phyloP scores from a whole-genome alignment of 2,113 vertebrate genomes.

The Ophthalmotilapia sp. region DNA sequence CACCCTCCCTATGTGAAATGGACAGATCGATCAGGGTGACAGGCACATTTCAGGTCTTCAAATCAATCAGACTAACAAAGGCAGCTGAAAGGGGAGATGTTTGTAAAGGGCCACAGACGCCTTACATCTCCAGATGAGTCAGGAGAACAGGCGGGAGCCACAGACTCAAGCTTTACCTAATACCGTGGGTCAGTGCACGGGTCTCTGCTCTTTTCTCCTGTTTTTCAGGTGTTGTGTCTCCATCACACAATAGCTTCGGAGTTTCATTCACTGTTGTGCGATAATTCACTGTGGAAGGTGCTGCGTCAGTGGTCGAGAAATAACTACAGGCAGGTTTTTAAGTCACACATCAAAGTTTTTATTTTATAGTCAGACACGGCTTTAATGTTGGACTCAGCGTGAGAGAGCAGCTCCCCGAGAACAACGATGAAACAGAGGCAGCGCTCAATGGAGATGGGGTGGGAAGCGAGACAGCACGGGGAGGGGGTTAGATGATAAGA shows the following conservation, averaged over 20 bases:
- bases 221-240: neutral
- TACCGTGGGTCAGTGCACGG: neutral
- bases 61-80: constrained; percentile 60
- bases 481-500: constrained; percentile 66
- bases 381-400: constrained; percentile 15
- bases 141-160: constrained; percentile 7
- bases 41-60: constrained; percentile 57
- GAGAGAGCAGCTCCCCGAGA: constrained; percentile 25
- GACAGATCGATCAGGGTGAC: constrained; percentile 63
- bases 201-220: neutral
- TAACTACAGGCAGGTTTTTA: neutral
- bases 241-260: neutral
- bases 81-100: constrained; percentile 8
- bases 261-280: neutral
- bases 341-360: constrained; percentile 8
- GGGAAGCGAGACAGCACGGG: constrained; percentile 35
- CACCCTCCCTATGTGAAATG: neutral
- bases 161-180: neutral
- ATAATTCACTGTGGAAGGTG: neutral
- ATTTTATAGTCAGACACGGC: neutral
- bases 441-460: constrained; percentile 23
- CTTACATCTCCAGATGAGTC: constrained; percentile 20
- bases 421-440: constrained; percentile 41
- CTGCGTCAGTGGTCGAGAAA: neutral
- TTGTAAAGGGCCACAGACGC: neutral